phyloP scores from a whole-genome alignment of 2,888 invertebrate genomes.

The Ectemnius cavifrons region DNA sequence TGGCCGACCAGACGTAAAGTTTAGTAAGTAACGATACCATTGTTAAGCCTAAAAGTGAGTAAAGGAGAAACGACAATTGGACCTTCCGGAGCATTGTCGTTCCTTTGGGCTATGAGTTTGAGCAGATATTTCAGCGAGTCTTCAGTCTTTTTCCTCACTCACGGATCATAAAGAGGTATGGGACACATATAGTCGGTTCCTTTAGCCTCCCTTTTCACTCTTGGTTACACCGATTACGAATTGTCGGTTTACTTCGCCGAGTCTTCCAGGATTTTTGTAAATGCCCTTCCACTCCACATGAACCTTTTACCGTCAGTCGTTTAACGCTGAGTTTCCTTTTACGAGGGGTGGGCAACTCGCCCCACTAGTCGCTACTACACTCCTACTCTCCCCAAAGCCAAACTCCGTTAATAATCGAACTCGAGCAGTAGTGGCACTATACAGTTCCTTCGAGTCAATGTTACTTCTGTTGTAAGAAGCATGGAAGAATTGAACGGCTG shows the following conservation, averaged over 20 bases:
- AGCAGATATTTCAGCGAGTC: slow-evolving; percentile 54
- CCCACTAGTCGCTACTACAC: neutral
- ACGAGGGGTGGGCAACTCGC: neutral
- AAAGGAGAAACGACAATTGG: slow-evolving; percentile 14
- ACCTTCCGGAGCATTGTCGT: neutral
- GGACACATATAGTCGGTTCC: too few relatives aligned
- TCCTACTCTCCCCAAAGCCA: neutral
- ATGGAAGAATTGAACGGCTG: too few relatives aligned
- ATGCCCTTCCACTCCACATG: neutral
- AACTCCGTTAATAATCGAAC: neutral
- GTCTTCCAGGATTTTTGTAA: neutral
- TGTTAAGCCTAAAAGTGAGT: slow-evolving; percentile 45
- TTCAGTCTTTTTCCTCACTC: neutral
- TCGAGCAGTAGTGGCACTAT: too few relatives aligned
- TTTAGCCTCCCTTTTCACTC: neutral
- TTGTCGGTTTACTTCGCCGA: too few relatives aligned
- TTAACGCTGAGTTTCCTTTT: neutral
- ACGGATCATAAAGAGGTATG: slow-evolving; percentile 16
- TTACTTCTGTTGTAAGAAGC: too few relatives aligned
- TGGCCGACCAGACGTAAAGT: slow-evolving; percentile 26
- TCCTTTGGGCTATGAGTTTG: slow-evolving; percentile 39
- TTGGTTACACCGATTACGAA: too few relatives aligned
- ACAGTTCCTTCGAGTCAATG: too few relatives aligned
- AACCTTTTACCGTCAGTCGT: neutral
- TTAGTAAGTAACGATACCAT: slow-evolving; percentile 49